Percentiles rank a stretch among this genome's conserved stretches.
Evolutionary conservation across 2,113 vertebrate species (phyloP).

Genomic region (Amphiprion percula): DNA sequence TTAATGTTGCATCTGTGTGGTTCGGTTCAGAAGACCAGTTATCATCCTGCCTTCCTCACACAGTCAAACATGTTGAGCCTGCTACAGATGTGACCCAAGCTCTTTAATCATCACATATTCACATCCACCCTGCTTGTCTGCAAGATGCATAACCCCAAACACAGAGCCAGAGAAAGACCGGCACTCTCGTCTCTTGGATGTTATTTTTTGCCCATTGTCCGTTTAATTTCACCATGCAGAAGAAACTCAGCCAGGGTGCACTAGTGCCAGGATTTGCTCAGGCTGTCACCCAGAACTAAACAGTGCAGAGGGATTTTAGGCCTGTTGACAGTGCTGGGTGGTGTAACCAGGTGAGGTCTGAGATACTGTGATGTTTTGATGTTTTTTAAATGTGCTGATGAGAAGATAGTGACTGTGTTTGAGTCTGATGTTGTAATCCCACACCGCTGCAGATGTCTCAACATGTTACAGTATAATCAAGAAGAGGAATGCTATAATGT

Average conservation of each 20-base stretch:
- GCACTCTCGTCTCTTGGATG: constrained; percentile 43
- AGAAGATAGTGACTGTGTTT: constrained; percentile 51
- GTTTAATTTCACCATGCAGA: constrained; percentile 4
- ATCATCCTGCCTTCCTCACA: constrained; percentile 1
- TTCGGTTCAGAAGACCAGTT: constrained; percentile 35
- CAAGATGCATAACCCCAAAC: constrained; percentile 55
- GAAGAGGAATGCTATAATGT: constrained; percentile 50
- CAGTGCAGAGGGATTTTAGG: constrained; percentile 1
- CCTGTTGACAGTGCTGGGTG: constrained; percentile 59
- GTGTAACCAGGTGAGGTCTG: constrained; percentile 65
- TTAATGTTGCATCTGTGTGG: neutral
- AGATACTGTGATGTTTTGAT: constrained; percentile 69
- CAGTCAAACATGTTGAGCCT: constrained; percentile 17
- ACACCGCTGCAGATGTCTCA: constrained; percentile 60
- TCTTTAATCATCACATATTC: constrained; percentile 83
- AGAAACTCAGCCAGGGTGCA: constrained; percentile 6
- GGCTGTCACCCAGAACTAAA: constrained; percentile 38
- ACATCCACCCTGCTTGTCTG: constrained; percentile 69
- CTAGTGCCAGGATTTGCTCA: constrained; percentile 18
- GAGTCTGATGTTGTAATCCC: constrained; percentile 61
- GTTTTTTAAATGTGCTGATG: constrained; percentile 64
- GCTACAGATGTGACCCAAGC: constrained; percentile 45
- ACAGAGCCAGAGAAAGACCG: constrained; percentile 49
- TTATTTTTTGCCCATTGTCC: constrained; percentile 47
- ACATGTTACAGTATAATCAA: constrained; percentile 59